Evolutionary conservation across 2,797 vertebrate species (phyloP), one percentile per base, ranked within the genome.

Genomic region (Muscicapa comitata): DNA sequence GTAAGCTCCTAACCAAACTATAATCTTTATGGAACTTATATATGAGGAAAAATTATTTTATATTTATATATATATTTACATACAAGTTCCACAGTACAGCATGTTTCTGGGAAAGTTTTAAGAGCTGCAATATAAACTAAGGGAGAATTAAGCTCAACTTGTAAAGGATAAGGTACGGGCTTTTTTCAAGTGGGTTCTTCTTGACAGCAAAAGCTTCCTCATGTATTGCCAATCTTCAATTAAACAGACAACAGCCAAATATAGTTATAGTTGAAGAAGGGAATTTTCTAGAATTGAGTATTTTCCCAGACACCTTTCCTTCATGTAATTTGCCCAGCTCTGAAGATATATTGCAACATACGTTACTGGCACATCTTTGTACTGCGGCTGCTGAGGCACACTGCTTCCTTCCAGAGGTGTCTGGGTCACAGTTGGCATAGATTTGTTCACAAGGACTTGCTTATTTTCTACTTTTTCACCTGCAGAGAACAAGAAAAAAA

Each of bases 401-500:
- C 97, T 98, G 85, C 98, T 99, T 97, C 99, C 99, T 98, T 99
- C 99, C 98, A 99, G 97, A 96, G 99, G 99, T 1, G 99, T 99
- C 97, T 99, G 99, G 35, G 99, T 99, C 95, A 99, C 98, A 12
- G 99, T 99, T 79, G 99, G 99, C 99, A 99, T 99, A 14, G 99
- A 99, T 91, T 99, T 99, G 94, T 99, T 99, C 77, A 99, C 99
- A 84, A 99, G 97, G 75, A 99, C 98, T 97, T 99, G 99, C 75
- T 99, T 99, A 97, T 99, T 99, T 97, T 99, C 99, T 63, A 99
- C 99, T 92, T 98, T 98, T 97, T 99, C 99, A 96, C 99, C 99
- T 99, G 96, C 24, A 68, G 76, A 68, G 45, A 90, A 72, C 43
- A 85, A 67, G 35, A n/a, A 29, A 61, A 47, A 86, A 67, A 92